Conservation (phyloP, 2,888 invertebrate species). For the Pogonocherus hispidulus region DNA sequence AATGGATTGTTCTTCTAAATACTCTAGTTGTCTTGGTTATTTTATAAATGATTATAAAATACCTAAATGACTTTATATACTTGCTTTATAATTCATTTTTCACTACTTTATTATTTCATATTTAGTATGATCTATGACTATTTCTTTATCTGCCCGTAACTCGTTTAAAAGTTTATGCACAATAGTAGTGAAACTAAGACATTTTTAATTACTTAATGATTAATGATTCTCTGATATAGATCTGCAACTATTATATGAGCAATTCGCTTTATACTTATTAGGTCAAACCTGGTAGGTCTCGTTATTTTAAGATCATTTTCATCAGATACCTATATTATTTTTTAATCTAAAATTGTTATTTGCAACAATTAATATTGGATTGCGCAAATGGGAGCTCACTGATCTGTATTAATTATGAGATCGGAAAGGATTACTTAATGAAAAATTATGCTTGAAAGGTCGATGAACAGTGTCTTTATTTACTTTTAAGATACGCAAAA, state of each 20-base stretch:
- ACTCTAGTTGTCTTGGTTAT: too few species aligned
- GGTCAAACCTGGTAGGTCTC: conserved; percentile 2
- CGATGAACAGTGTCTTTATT: too few species aligned
- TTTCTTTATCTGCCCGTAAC: too few species aligned
- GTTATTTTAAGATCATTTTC: not conserved
- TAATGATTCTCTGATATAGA: not conserved
- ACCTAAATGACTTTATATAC: too few species aligned
- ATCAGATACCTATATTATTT: not conserved
- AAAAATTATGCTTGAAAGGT: too few species aligned
- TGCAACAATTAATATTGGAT: not conserved
- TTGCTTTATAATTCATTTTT: too few species aligned
- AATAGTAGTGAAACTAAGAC: not conserved
- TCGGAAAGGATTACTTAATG: not conserved
- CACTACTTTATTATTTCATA: too few species aligned
- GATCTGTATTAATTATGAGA: not conserved
- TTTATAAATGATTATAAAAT: too few species aligned
- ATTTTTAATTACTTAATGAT: not conserved
- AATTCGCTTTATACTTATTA: conserved; percentile 2
- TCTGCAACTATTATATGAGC: not conserved
- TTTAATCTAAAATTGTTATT: not conserved
- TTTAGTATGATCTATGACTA: too few species aligned
- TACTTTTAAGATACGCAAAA: too few species aligned
- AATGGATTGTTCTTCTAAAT: too few species aligned
- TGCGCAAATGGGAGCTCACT: not conserved
- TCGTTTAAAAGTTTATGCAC: too few species aligned